Evolutionary conservation across 2,888 invertebrate genomes (phyloP).

Genomic region (Andrena chrysosceles): DNA sequence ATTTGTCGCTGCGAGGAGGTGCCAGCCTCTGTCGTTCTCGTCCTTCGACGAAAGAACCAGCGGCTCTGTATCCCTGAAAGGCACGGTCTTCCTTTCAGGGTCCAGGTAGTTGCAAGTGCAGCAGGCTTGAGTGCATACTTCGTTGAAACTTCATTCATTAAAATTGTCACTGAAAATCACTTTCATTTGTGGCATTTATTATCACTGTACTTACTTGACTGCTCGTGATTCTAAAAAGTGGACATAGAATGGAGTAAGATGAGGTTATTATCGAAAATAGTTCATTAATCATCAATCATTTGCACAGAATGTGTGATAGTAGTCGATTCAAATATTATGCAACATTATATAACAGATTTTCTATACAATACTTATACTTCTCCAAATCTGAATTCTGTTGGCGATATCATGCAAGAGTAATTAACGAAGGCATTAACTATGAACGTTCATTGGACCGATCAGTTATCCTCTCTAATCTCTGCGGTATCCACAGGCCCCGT

Average conservation of each 20-base stretch:
- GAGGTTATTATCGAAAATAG: no score
- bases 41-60: conserved; percentile 74
- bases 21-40: conserved; percentile 66
- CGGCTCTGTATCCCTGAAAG: conserved; percentile 51
- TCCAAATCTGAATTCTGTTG: background rate
- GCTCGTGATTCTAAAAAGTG: no score
- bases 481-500: conserved; percentile 25
- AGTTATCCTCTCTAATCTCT: conserved; percentile 30
- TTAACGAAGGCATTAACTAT: conserved; percentile 7
- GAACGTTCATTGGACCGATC: conserved; percentile 4
- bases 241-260: no score
- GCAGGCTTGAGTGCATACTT: background rate
- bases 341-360: background rate
- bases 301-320: no score
- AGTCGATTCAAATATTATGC: background rate
- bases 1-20: conserved; percentile 86
- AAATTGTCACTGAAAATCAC: no score
- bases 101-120: conserved; percentile 7
- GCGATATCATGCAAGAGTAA: conserved; percentile 21
- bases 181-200: no score
- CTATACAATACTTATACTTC: no score
- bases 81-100: conserved; percentile 17
- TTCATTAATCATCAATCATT: no score
- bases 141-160: background rate
- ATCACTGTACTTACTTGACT: no score